Evolutionary conservation across 2,797 vertebrate genomes (phyloP).

Genomic region (Paguma larvata): DNA sequence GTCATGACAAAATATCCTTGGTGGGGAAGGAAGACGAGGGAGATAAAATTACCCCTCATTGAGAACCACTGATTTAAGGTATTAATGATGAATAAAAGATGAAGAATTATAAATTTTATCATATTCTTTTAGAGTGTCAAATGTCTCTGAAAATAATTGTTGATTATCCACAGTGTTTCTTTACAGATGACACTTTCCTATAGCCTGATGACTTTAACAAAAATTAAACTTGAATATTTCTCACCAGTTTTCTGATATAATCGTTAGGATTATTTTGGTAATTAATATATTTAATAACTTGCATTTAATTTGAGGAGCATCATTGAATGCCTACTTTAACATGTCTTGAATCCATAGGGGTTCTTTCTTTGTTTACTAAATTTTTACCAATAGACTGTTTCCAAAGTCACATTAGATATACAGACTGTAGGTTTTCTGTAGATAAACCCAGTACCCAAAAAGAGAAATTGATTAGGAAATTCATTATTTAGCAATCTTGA

Average conservation of each 20-base stretch:
- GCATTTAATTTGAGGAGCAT: neutral
- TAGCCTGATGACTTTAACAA: neutral
- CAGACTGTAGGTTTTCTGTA: neutral
- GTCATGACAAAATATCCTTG: neutral
- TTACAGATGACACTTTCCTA: neutral
- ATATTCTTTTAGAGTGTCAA: neutral
- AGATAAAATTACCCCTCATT: neutral
- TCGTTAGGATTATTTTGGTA: neutral
- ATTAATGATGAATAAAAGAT: neutral
- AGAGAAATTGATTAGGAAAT: neutral
- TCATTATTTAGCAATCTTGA: neutral
- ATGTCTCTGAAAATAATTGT: neutral
- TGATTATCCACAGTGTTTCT: neutral
- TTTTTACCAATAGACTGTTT: neutral
- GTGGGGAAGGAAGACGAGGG: too few relatives aligned
- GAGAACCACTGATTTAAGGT: neutral
- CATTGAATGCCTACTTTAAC: neutral
- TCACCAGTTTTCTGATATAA: neutral
- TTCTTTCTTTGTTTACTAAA: neutral
- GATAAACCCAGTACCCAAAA: neutral
- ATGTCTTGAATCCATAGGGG: neutral
- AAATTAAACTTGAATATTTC: neutral
- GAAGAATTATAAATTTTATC: neutral
- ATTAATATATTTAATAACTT: neutral
- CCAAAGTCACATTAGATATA: neutral